Evolutionary conservation across 1,140 invertebrate genomes (phyloP).

Genomic region (Nylanderia fulva): DNA sequence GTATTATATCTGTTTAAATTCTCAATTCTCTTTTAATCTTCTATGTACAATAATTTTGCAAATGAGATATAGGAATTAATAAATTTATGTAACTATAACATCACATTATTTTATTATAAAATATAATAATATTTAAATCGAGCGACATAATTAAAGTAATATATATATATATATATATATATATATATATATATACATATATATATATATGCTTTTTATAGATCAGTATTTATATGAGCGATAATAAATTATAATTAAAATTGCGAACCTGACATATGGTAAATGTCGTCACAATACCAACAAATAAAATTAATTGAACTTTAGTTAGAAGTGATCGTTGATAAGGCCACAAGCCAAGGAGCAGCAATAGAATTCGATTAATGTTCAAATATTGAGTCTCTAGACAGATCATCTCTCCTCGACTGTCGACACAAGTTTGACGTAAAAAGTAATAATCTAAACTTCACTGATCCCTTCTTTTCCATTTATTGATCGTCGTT

Average conservation of each 20-base stretch:
- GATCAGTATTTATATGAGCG: neutral
- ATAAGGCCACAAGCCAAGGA: conserved; percentile 29
- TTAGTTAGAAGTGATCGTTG: neutral
- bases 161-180: too few species aligned
- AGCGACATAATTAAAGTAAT: neutral
- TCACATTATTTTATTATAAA: neutral
- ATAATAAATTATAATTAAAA: neutral
- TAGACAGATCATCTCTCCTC: conserved; percentile 3
- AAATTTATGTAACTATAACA: neutral
- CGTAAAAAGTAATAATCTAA: neutral
- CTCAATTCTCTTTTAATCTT: neutral
- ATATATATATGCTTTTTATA: neutral
- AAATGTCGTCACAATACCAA: neutral
- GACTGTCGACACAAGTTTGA: neutral
- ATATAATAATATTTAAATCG: neutral
- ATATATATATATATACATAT: too few species aligned
- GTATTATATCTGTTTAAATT: too few species aligned
- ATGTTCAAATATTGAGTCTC: neutral
- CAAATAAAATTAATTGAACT: neutral
- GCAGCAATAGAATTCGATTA: conserved; percentile 10
- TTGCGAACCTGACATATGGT: conserved; percentile 22
- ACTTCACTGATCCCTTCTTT: neutral
- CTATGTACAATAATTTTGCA: neutral
- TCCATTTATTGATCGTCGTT: neutral
- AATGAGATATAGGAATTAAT: neutral